Evolutionary conservation across 2,888 invertebrate species (phyloP), one percentile per base, ranked within the genome.

Genomic region (Drosophila setosimentum): DNA sequence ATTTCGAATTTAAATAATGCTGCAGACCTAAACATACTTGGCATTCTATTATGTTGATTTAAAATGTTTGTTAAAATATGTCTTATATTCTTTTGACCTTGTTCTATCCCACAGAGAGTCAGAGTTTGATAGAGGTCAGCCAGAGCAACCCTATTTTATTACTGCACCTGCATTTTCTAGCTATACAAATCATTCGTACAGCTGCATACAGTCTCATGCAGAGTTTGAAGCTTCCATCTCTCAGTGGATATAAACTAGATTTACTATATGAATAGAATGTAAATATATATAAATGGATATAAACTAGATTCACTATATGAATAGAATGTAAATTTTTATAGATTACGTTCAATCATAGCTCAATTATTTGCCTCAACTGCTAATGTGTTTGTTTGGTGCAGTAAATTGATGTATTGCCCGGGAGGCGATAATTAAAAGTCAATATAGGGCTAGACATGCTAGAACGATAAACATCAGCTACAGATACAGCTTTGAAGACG

Each of bases 391-490:
- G 58, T 54, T 57, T 59, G 21, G n/a, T 11, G 50, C 18, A 45
- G 30, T n/a, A 51, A 49, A 68, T 63, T 68, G 57, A 74, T 71
- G 29, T 24, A 65, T 68, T 42, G 27, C 33, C 48, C 48, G 55
- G 53, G 65, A 55, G 42, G 48, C 68, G 70, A 73, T 85, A 85
- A 85, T 87, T 82, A 87, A 73, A 85, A 83, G 81, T 76, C 85
- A 85, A 84, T 84, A 64, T 60, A 61, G 68, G 51, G 50, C 60
- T 71, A 58, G 57, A 64, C 68, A 54, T 29, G 45, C 42, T 48
- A 21, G 42, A 45, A 54, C 66, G 80, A 80, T 86, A 74, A 73
- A 71, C 70, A 77, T 83, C 78, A 65, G 68, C 65, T 66, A 24
- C 54, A 73, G 70, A 62, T 70, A 70, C 78, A 76, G 80, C 73